phyloP scores from a whole-genome alignment of 2,888 invertebrate genomes.

The Ferrisia virgata region DNA sequence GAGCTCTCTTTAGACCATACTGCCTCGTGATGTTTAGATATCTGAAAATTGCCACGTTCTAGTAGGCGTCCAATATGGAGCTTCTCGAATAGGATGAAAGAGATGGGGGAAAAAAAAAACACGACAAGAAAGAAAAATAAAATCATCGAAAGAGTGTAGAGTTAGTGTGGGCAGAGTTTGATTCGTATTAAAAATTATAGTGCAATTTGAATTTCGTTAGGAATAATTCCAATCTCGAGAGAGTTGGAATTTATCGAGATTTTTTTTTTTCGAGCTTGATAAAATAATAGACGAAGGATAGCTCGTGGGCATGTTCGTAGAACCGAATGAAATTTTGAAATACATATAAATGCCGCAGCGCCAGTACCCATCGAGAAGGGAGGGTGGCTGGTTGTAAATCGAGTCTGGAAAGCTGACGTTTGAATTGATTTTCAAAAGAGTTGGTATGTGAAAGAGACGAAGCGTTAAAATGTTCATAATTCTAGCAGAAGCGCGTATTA shows the following conservation, averaged over 20 bases:
- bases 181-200: background rate
- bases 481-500: too few species aligned
- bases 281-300: background rate
- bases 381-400: background rate
- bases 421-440: too few species aligned
- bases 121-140: too few species aligned
- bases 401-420: too few species aligned
- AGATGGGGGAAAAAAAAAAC: too few species aligned
- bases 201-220: background rate
- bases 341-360: background rate
- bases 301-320: background rate
- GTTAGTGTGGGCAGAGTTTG: background rate
- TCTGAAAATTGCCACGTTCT: background rate
- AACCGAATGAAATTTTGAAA: background rate
- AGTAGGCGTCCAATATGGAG: background rate
- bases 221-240: background rate
- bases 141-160: background rate
- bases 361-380: too few species aligned
- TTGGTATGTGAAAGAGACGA: too few species aligned
- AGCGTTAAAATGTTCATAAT: too few species aligned
- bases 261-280: background rate
- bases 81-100: background rate
- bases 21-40: background rate
- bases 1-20: background rate
- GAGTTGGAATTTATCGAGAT: background rate